Evolutionary conservation across 2,113 vertebrate species (phyloP).

Genomic region (Neoarius graeffei): DNA sequence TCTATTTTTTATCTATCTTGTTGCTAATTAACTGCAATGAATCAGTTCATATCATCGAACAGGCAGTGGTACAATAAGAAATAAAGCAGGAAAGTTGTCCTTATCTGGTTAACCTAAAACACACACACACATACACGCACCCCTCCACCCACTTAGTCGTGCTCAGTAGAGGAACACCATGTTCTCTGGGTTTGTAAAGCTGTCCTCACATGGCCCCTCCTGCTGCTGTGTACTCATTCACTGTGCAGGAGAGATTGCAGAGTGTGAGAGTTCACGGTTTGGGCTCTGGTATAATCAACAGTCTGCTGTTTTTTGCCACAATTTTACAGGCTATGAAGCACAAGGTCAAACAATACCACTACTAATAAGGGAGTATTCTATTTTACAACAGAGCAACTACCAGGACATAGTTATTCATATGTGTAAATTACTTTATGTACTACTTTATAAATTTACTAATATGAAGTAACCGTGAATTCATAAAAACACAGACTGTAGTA

Average conservation of each 20-base stretch:
- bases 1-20: slow-evolving; percentile 16
- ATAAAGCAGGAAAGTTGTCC: slow-evolving; percentile 52
- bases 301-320: slow-evolving; percentile 20
- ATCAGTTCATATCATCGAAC: slow-evolving; percentile 39
- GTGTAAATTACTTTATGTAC: not conserved
- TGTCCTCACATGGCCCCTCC: slow-evolving; percentile 56
- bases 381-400: not conserved
- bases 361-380: not conserved
- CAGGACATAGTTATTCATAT: not conserved
- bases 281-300: slow-evolving; percentile 32
- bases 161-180: slow-evolving; percentile 54
- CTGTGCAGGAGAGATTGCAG: slow-evolving; percentile 48
- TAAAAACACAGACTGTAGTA: not conserved
- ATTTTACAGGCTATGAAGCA: slow-evolving; percentile 11
- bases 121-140: slow-evolving; percentile 18
- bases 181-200: slow-evolving; percentile 55
- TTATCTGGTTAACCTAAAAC: slow-evolving; percentile 11
- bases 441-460: not conserved
- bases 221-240: slow-evolving; percentile 53
- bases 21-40: slow-evolving; percentile 13
- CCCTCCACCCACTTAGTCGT: slow-evolving; percentile 41
- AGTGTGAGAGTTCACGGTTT: slow-evolving; percentile 33
- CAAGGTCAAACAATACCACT: slow-evolving; percentile 10
- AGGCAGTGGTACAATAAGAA: slow-evolving; percentile 57
- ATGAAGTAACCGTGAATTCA: not conserved